Evolutionary conservation across 2,113 vertebrate species (phyloP).

Genomic region (Tychaedon coryphoeus): DNA sequence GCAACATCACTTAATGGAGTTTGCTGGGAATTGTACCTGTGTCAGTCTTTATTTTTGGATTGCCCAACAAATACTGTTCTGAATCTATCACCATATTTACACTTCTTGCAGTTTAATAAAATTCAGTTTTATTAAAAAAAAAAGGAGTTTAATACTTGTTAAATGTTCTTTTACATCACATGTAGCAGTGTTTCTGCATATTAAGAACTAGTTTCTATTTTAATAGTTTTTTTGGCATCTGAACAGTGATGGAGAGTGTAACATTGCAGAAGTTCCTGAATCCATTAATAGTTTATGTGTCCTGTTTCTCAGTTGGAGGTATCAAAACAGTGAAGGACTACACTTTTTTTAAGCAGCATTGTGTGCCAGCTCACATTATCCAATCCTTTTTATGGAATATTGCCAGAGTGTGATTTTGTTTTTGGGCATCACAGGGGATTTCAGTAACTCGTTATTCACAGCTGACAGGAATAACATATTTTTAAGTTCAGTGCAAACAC

Average conservation of each 20-base stretch:
- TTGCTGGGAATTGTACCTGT: background rate
- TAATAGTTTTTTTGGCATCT: background rate
- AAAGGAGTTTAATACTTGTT: background rate
- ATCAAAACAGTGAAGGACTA: background rate
- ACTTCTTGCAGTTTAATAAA: conserved; percentile 29
- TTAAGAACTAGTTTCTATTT: background rate
- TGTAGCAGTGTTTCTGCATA: background rate
- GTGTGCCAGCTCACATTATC: background rate
- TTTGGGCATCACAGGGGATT: background rate
- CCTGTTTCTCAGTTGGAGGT: background rate
- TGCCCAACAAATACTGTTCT: background rate
- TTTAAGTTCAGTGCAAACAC: background rate
- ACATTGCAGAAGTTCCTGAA: background rate
- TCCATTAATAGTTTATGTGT: background rate
- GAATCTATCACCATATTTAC: background rate
- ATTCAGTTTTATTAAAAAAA: background rate
- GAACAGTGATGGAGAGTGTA: background rate
- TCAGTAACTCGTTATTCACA: background rate
- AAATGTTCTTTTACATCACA: background rate
- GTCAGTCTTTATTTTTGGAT: background rate
- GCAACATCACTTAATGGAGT: background rate
- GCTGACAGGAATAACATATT: background rate
- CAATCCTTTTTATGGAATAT: background rate
- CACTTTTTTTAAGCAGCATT: background rate
- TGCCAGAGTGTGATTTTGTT: background rate